Percentiles rank a stretch among this genome's conserved stretches.
phyloP scores from a whole-genome alignment of 2,888 invertebrate genomes.

The Cartodere bifasciata region DNA sequence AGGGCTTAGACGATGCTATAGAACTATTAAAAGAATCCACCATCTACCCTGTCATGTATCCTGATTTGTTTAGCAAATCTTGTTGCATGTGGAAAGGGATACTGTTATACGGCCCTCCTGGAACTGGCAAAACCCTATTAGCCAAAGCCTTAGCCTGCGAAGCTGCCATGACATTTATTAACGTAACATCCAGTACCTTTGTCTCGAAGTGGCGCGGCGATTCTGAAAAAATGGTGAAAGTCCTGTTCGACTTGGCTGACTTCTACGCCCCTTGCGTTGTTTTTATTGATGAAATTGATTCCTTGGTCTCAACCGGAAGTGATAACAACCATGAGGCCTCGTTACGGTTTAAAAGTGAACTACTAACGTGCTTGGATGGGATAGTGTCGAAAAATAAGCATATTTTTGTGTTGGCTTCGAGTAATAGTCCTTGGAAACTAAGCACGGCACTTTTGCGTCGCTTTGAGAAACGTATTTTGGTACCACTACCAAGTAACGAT shows the following conservation, averaged over 20 bases:
- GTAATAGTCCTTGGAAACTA: constrained; percentile 89
- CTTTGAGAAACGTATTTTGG: constrained; percentile 74
- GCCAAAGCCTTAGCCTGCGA: constrained; percentile 82
- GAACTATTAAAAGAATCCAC: constrained; percentile 74
- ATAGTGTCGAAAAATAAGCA: constrained; percentile 45
- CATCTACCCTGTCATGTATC: constrained; percentile 65
- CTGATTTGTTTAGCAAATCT: constrained; percentile 53
- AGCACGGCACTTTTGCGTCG: constrained; percentile 79
- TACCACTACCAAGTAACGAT: constrained; percentile 58
- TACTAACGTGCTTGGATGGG: constrained; percentile 80
- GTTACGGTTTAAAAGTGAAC: constrained; percentile 75
- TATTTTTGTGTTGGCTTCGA: constrained; percentile 74
- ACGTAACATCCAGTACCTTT: constrained; percentile 76
- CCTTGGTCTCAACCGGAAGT: constrained; percentile 56
- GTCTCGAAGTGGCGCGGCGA: constrained; percentile 96
- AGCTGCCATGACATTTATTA: constrained; percentile 72
- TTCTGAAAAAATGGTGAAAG: constrained; percentile 83
- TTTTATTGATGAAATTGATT: constrained; percentile 88
- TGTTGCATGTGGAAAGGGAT: constrained; percentile 68
- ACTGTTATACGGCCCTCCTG: constrained; percentile 56
- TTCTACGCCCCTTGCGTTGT: constrained; percentile 75
- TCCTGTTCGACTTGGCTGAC: constrained; percentile 74
- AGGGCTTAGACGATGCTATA: constrained; percentile 63
- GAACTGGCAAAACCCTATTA: constrained; percentile 80
- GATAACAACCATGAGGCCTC: constrained; percentile 76